Conservation (phyloP, 2,113 vertebrate genomes). For the Tachysurus fulvidraco region DNA sequence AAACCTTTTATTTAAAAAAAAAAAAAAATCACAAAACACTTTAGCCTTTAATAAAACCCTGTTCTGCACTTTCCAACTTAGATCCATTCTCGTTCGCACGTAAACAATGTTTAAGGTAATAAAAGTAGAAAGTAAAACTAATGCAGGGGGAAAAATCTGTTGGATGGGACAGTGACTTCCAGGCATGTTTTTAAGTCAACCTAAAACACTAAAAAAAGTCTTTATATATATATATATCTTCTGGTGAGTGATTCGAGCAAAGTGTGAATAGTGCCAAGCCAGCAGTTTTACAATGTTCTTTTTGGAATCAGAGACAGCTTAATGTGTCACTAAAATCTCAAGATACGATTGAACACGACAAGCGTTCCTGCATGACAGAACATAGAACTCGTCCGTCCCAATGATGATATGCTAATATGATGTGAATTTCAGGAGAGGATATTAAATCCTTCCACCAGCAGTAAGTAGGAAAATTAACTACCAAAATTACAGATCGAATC, state of each 20-base stretch:
- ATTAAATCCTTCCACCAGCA: slow-evolving; percentile 2
- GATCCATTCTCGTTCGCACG: background rate
- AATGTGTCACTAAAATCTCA: slow-evolving; percentile 11
- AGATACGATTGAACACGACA: slow-evolving; percentile 4
- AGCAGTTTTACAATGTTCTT: background rate
- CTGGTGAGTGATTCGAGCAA: background rate
- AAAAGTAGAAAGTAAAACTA: background rate
- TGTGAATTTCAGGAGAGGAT: slow-evolving; percentile 11
- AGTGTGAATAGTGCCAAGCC: background rate
- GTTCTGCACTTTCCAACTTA: background rate
- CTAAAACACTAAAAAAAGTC: background rate
- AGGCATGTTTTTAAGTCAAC: background rate
- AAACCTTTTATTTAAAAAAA: slow-evolving; percentile 2
- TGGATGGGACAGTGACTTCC: background rate
- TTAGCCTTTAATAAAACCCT: background rate
- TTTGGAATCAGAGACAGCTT: background rate
- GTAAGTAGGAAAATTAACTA: background rate
- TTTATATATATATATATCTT: background rate
- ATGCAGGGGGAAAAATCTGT: background rate
- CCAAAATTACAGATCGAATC: background rate
- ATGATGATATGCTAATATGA: slow-evolving; percentile 23
- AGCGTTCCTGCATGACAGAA: slow-evolving; percentile 10
- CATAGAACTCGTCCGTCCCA: background rate
- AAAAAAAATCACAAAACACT: slow-evolving; percentile 1
- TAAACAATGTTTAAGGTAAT: slow-evolving; percentile 12